A percentile compares a stretch with the other conserved stretches of the same genome.
Conservation (phyloP, 1,140 invertebrate species). For the Caenorhabditis elegans region DNA sequence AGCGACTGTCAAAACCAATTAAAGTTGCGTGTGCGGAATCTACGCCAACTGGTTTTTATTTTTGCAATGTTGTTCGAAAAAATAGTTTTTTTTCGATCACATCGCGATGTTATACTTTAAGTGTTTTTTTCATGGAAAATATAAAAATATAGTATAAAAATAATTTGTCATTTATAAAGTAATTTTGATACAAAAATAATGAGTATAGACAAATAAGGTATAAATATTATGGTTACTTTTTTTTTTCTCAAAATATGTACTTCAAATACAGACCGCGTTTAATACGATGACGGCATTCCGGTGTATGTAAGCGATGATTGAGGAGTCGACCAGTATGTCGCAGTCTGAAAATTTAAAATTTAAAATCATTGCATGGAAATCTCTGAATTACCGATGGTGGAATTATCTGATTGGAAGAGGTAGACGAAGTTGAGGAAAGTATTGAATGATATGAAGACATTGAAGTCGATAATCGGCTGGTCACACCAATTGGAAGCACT, state of each 20-base stretch:
- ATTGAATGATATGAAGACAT: background rate
- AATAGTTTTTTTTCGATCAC: background rate
- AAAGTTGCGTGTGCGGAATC: background rate
- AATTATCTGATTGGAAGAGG: background rate
- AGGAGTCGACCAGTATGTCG: background rate
- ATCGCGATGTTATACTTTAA: background rate
- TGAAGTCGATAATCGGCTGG: background rate
- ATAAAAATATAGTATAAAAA: too few relatives aligned
- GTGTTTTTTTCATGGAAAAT: background rate
- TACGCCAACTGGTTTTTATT: background rate
- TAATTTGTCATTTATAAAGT: too few relatives aligned
- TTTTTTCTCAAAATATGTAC: too few relatives aligned
- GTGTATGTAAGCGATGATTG: background rate
- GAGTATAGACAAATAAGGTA: too few relatives aligned
- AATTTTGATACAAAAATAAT: too few relatives aligned
- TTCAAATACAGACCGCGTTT: background rate
- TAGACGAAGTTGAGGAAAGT: background rate
- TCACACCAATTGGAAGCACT: background rate
- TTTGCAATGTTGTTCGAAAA: conserved; percentile 10
- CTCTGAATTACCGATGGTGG: background rate
- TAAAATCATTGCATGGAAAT: too few relatives aligned
- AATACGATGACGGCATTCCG: conserved; percentile 15
- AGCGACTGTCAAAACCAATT: conserved; percentile 18
- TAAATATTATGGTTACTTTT: too few relatives aligned
- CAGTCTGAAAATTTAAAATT: background rate